phyloP scores from a whole-genome alignment of 1,140 invertebrate genomes.

The Augochlora pura region DNA sequence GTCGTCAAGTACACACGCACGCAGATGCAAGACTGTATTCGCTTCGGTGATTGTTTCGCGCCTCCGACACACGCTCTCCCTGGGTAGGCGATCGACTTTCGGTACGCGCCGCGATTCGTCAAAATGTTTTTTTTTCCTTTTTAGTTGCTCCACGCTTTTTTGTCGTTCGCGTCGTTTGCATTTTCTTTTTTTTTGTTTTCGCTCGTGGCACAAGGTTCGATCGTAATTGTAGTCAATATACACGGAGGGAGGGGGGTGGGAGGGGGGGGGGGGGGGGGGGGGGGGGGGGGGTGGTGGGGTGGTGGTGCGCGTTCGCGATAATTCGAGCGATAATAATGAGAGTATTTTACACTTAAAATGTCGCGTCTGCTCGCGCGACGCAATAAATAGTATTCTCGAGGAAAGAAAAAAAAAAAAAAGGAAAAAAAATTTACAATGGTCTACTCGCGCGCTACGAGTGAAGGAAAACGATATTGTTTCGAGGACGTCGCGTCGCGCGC shows the following conservation, averaged over 20 bases:
- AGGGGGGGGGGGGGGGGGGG: too few relatives aligned
- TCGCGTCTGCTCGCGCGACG: slow-evolving; percentile 71
- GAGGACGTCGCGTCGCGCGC: slow-evolving; percentile 30
- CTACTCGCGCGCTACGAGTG: slow-evolving; percentile 56
- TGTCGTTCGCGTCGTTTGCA: slow-evolving; percentile 17
- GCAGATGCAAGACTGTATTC: slow-evolving; percentile 38
- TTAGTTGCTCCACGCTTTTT: slow-evolving; percentile 31
- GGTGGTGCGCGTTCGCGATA: slow-evolving; percentile 74
- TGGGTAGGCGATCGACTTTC: neutral
- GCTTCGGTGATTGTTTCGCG: slow-evolving; percentile 22
- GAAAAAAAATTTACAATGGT: slow-evolving; percentile 78
- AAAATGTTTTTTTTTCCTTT: neutral
- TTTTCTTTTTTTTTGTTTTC: too few relatives aligned
- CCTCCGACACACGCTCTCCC: neutral
- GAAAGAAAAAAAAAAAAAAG: too few relatives aligned
- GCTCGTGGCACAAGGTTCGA: slow-evolving; percentile 61
- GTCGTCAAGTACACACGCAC: slow-evolving; percentile 7
- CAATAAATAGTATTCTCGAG: slow-evolving; percentile 78
- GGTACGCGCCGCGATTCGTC: slow-evolving; percentile 3
- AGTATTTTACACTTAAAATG: slow-evolving; percentile 79
- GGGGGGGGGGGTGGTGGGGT: too few relatives aligned
- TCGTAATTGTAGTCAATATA: slow-evolving; percentile 67
- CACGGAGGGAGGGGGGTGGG: too few relatives aligned
- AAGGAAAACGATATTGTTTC: slow-evolving; percentile 50
- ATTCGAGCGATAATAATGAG: slow-evolving; percentile 78